Evolutionary conservation across 2,113 vertebrate genomes (phyloP).

Genomic region (Colius striatus): DNA sequence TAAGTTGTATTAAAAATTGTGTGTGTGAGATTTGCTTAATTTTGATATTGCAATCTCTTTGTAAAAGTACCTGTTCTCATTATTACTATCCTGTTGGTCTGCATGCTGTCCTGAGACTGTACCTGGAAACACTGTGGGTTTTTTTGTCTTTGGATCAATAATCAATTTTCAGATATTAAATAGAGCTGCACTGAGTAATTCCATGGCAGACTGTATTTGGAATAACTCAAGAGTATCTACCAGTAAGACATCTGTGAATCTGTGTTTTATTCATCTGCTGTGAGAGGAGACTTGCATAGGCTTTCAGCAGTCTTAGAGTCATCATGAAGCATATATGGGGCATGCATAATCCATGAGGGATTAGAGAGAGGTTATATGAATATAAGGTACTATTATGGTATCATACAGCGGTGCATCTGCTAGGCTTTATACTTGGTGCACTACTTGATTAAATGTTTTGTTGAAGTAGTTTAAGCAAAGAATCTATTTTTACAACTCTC

Average conservation of each 20-base stretch:
- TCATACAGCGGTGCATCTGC: not conserved
- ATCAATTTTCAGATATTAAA: not conserved
- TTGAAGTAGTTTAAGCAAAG: not conserved
- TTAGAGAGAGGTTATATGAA: not conserved
- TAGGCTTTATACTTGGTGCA: not conserved
- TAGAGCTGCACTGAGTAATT: not conserved
- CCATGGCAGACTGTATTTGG: not conserved
- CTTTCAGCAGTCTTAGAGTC: not conserved
- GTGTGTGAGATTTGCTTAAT: fast-evolving
- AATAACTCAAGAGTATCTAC: not conserved
- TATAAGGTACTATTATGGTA: not conserved
- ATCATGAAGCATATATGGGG: not conserved
- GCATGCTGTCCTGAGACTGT: not conserved
- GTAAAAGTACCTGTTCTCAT: not conserved
- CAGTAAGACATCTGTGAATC: not conserved
- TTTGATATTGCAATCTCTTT: not conserved
- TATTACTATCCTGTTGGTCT: not conserved
- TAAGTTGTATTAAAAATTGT: not conserved
- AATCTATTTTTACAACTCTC: not conserved
- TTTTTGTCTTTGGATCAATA: not conserved
- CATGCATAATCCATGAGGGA: not conserved
- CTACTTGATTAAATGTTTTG: not conserved
- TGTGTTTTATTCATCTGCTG: not conserved
- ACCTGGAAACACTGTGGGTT: too few relatives aligned
- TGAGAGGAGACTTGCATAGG: not conserved